These are phyloP conservation scores for Abrostola triplasia DNA, from an alignment of 2,888 invertebrate genomes.

Conservation along the genomic window DNA sequence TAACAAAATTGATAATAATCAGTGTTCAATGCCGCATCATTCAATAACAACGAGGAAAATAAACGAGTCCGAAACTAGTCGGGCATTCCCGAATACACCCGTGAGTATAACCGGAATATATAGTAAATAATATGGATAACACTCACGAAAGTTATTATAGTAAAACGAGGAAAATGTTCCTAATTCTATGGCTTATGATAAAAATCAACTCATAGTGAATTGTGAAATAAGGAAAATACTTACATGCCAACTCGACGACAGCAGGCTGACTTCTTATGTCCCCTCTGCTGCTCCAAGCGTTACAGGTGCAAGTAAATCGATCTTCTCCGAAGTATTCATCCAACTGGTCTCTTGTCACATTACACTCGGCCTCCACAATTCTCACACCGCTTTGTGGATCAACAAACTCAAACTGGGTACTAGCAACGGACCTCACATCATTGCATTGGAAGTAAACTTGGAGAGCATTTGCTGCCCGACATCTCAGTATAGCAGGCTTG, in stretches of 20 bases:
- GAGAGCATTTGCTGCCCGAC: slow-evolving; percentile 96
- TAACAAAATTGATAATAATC: slow-evolving; percentile 14
- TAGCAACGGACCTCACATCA: slow-evolving; percentile 91
- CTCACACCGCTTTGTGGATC: slow-evolving; percentile 96
- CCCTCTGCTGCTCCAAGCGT: slow-evolving; percentile 96
- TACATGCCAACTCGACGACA: slow-evolving; percentile 97
- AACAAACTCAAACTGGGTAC: slow-evolving; percentile 94
- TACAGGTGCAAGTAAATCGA: slow-evolving; percentile 97
- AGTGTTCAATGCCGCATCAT: slow-evolving; percentile 3
- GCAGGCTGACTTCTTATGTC: slow-evolving; percentile 96
- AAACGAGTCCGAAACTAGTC: no score
- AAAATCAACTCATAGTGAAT: slow-evolving; percentile 9
- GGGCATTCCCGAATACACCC: no score
- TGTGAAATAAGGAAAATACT: slow-evolving; percentile 86
- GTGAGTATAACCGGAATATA: no score
- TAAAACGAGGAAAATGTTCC: slow-evolving; percentile 32
- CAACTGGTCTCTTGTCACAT: slow-evolving; percentile 96
- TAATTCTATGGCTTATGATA: slow-evolving; percentile 3
- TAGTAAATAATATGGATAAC: no score
- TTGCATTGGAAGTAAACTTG: slow-evolving; percentile 97
- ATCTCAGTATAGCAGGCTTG: slow-evolving; percentile 95
- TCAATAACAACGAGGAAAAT: slow-evolving; percentile 28
- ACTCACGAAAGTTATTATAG: no score
- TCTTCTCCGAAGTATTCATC: slow-evolving; percentile 98
- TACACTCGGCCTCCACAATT: slow-evolving; percentile 95